Evolutionary conservation across 2,113 vertebrate species (phyloP).

Genomic region (Psophia crepitans): DNA sequence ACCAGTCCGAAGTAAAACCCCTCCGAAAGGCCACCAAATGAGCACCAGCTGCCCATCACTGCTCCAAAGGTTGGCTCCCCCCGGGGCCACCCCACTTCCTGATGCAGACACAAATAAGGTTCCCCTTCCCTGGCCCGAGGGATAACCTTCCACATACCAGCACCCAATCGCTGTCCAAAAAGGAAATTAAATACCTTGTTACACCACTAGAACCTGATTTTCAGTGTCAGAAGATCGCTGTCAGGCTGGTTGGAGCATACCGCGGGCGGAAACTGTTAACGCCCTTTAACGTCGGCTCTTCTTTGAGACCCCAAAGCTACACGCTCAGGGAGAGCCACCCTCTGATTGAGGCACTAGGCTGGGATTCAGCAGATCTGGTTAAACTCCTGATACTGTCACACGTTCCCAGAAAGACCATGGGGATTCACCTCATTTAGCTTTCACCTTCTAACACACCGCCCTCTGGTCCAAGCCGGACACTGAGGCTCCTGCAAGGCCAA

Average conservation of each 20-base stretch:
- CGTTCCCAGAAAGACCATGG: background rate
- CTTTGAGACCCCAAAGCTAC: background rate
- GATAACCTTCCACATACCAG: background rate
- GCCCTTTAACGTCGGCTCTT: background rate
- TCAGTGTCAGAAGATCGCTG: background rate
- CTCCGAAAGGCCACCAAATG: background rate
- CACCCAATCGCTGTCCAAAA: background rate
- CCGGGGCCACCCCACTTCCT: background rate
- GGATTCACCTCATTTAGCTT: background rate
- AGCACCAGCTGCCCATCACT: background rate
- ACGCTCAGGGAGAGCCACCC: background rate
- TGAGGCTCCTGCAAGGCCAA: background rate
- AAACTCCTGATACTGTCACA: background rate
- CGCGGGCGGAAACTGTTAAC: background rate
- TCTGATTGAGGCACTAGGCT: background rate
- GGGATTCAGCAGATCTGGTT: background rate
- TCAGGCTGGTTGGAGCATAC: background rate
- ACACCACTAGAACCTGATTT: background rate
- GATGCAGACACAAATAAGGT: background rate
- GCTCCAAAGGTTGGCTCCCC: background rate
- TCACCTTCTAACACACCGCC: background rate
- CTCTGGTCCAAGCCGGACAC: background rate
- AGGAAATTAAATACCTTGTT: background rate
- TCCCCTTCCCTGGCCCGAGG: background rate
- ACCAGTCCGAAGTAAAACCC: background rate